Percentiles rank a stretch among this genome's conserved stretches.
Evolutionary conservation across 2,888 invertebrate genomes (phyloP).

Genomic region (Cyclophora punctaria): DNA sequence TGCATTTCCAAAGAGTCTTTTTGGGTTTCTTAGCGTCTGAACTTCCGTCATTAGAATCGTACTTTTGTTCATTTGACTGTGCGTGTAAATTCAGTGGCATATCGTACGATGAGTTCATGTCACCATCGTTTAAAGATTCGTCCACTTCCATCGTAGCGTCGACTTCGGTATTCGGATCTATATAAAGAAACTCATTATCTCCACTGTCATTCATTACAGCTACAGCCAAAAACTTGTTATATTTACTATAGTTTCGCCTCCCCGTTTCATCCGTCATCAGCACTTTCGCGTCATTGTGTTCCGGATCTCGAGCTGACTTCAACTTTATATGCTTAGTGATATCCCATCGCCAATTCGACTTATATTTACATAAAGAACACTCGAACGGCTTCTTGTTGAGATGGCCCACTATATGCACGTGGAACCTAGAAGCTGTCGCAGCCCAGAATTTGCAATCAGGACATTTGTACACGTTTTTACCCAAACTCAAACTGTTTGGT

Average conservation of each 20-base stretch:
- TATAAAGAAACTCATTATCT: constrained; percentile 63
- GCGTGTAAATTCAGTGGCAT: constrained; percentile 77
- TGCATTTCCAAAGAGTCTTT: constrained; percentile 90
- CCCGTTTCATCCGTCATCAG: constrained; percentile 95
- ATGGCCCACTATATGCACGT: constrained; percentile 95
- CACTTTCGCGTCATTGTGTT: constrained; percentile 87
- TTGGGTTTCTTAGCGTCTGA: constrained; percentile 73
- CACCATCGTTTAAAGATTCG: constrained; percentile 68
- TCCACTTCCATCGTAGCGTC: constrained; percentile 66
- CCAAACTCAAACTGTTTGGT: constrained; percentile 60
- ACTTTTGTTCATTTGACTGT: constrained; percentile 43
- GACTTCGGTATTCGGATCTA: constrained; percentile 47
- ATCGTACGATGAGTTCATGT: constrained; percentile 58
- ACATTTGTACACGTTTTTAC: constrained; percentile 91
- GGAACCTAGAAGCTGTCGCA: constrained; percentile 92
- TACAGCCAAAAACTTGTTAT: constrained; percentile 88
- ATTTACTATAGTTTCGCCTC: constrained; percentile 92
- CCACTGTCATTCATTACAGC: constrained; percentile 75
- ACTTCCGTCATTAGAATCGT: constrained; percentile 30
- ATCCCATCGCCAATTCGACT: constrained; percentile 98
- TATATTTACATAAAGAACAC: constrained; percentile 94
- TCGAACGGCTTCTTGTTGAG: constrained; percentile 95
- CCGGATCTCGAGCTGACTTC: constrained; percentile 88
- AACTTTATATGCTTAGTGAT: constrained; percentile 96
- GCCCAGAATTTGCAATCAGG: constrained; percentile 95